phyloP scores from a whole-genome alignment of 1,140 invertebrate species.

The Drosophila dunni region DNA sequence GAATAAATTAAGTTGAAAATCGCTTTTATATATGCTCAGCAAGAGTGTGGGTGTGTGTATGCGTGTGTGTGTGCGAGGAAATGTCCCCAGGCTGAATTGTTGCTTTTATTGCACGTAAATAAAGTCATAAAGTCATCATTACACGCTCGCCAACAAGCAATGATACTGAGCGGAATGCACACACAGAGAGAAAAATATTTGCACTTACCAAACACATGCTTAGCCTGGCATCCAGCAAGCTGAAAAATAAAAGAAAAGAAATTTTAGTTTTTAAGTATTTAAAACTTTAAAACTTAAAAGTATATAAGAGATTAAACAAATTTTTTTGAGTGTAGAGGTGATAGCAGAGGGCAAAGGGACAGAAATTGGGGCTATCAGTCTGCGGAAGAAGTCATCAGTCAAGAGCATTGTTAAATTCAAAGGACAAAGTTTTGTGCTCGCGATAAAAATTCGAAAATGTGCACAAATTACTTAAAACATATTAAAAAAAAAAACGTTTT shows the following conservation, averaged over 20 bases:
- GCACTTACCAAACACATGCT: too few species aligned
- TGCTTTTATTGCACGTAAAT: slow-evolving; percentile 80
- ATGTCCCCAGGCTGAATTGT: slow-evolving; percentile 52
- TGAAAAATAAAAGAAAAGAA: too few species aligned
- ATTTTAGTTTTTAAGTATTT: too few species aligned
- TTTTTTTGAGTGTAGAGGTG: not conserved
- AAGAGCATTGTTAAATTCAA: slow-evolving; percentile 43
- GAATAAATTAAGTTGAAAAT: slow-evolving; percentile 77
- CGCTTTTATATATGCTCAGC: slow-evolving; percentile 66
- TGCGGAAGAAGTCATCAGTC: slow-evolving; percentile 6
- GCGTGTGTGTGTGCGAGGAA: slow-evolving; percentile 12
- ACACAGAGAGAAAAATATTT: not conserved
- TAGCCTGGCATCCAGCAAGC: too few species aligned
- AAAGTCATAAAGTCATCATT: slow-evolving; percentile 82
- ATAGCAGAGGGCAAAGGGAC: not conserved
- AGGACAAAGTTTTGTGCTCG: slow-evolving; percentile 74
- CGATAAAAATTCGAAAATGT: slow-evolving; percentile 79
- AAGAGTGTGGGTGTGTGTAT: not conserved
- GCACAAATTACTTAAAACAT: slow-evolving; percentile 79
- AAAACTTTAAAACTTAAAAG: too few species aligned
- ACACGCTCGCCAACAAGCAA: slow-evolving; percentile 64
- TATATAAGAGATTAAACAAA: too few species aligned
- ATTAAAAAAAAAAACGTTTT: slow-evolving; percentile 61
- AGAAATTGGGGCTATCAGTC: not conserved
- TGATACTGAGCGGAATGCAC: slow-evolving; percentile 7